Evolutionary conservation across 2,888 invertebrate species (phyloP).

Genomic region (Lampropteryx suffumata): DNA sequence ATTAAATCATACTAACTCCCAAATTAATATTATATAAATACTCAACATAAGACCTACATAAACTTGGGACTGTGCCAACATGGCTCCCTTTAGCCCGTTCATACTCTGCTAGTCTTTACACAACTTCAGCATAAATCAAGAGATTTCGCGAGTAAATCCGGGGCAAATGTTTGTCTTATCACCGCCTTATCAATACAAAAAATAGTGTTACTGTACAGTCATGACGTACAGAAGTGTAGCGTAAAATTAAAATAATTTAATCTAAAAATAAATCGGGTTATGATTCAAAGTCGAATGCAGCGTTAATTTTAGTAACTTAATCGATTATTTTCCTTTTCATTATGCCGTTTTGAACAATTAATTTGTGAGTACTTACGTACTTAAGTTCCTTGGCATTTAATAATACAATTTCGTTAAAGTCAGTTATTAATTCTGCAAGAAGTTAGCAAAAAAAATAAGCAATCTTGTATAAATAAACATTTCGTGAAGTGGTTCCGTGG

Average conservation of each 20-base stretch:
- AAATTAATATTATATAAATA: no score
- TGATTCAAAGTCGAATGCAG: not conserved
- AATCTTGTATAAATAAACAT: no score
- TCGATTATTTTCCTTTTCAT: not conserved
- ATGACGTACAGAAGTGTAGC: not conserved
- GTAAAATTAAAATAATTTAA: not conserved
- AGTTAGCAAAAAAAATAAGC: no score
- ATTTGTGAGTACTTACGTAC: no score
- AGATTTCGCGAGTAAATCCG: slow-evolving; percentile 18
- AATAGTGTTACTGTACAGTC: slow-evolving; percentile 5
- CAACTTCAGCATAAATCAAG: slow-evolving; percentile 11
- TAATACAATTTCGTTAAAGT: no score
- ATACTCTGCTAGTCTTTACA: slow-evolving; percentile 3
- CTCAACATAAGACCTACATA: no score
- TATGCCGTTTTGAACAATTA: no score
- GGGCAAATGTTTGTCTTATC: slow-evolving; percentile 23
- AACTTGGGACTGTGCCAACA: no score
- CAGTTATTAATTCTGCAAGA: no score
- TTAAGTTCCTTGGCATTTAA: no score
- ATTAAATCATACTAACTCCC: no score
- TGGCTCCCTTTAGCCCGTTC: not conserved
- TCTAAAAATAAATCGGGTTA: not conserved
- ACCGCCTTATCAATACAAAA: slow-evolving; percentile 22
- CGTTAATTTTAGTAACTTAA: not conserved
- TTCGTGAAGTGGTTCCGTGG: not conserved